Evolutionary conservation across 2,113 vertebrate species (phyloP).

Genomic region (Myotis davidii): DNA sequence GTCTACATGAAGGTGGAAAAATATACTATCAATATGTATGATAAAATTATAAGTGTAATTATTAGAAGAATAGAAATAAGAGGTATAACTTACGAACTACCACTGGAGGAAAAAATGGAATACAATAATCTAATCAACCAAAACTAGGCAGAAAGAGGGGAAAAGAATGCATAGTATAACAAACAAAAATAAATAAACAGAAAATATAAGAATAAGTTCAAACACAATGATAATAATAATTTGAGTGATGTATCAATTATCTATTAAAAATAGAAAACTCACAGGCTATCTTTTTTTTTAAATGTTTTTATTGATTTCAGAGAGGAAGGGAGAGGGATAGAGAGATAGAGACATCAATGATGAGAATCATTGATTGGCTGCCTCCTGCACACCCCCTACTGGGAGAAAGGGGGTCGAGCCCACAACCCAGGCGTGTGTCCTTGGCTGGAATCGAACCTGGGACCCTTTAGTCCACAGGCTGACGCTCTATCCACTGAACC

Average conservation of each 20-base stretch:
- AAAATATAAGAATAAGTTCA: not conserved
- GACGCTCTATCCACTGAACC: no score
- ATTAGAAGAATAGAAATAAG: not conserved
- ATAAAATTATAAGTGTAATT: not conserved
- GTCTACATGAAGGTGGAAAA: not conserved
- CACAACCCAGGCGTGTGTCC: no score
- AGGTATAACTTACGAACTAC: not conserved
- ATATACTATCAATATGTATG: not conserved
- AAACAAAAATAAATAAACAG: not conserved
- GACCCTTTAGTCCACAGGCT: no score
- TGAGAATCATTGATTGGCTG: no score
- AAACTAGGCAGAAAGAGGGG: not conserved
- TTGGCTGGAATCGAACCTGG: no score
- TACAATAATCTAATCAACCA: slow-evolving; percentile 18
- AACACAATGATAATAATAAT: not conserved
- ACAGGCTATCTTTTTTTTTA: not conserved
- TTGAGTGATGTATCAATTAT: not conserved
- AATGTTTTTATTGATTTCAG: no score
- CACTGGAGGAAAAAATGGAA: not conserved
- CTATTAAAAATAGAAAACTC: slow-evolving; percentile 1
- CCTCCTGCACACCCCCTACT: no score
- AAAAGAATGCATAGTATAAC: not conserved
- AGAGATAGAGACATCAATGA: no score
- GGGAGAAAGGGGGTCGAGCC: no score
- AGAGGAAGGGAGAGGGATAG: no score